These are phyloP conservation scores for Anguilla rostrata DNA, from an alignment of 2,113 vertebrate species.

Conservation along the genomic window DNA sequence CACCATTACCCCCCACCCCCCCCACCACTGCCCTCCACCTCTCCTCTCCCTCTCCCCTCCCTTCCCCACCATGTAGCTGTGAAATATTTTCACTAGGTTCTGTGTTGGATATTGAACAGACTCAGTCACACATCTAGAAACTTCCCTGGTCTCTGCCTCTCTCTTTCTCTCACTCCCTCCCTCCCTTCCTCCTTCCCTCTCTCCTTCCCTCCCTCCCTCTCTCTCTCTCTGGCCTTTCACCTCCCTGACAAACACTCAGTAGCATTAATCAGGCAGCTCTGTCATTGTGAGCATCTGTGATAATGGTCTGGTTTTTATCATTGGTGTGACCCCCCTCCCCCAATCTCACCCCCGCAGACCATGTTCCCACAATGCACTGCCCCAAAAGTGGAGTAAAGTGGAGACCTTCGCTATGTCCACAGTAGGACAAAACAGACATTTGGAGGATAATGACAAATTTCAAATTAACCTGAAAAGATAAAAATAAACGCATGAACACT, in stretches of 20 bases:
- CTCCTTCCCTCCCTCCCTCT: conserved; percentile 7
- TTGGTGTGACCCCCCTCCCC: conserved; percentile 53
- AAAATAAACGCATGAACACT: neutral
- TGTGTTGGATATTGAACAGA: conserved; percentile 60
- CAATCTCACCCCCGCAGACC: neutral
- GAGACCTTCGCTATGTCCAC: conserved; percentile 11
- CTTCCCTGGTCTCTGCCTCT: conserved; percentile 56
- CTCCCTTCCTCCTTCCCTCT: conserved; percentile 35
- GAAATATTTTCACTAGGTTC: conserved; percentile 64
- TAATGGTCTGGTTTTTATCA: conserved; percentile 72
- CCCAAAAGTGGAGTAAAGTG: conserved; percentile 30
- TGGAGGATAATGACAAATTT: neutral
- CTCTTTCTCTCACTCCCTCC: conserved; percentile 17
- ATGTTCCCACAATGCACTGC: conserved; percentile 49
- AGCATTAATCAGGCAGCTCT: conserved; percentile 64
- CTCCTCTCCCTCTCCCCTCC: neutral
- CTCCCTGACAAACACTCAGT: conserved; percentile 59
- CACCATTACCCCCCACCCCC: conserved; percentile 32
- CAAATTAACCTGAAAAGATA: neutral
- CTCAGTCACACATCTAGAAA: conserved; percentile 47
- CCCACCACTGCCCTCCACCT: conserved; percentile 21
- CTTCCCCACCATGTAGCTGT: conserved; percentile 62
- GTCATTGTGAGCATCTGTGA: conserved; percentile 44
- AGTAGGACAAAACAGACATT: neutral
- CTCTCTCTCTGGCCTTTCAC: conserved; percentile 55